Conservation (phyloP, 2,113 vertebrate genomes). For the Pollachius pollachius region DNA sequence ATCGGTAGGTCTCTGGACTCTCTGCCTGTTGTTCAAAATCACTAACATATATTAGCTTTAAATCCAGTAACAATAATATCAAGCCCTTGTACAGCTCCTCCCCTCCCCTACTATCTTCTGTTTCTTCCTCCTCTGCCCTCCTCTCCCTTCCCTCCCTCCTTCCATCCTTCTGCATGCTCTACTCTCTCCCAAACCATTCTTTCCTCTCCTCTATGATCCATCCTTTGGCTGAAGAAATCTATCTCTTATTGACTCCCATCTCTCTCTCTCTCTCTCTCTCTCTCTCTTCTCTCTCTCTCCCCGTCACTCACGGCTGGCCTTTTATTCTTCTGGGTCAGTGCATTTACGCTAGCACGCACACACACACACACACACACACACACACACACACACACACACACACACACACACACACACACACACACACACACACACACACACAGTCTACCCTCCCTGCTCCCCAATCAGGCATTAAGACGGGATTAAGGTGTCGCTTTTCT, state of each 20-base stretch:
- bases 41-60: no score
- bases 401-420: neutral
- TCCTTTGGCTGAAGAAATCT: no score
- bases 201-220: no score
- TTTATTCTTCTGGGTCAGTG: slow-evolving; percentile 20
- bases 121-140: no score
- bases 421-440: neutral
- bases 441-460: slow-evolving; percentile 11
- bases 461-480: slow-evolving; percentile 50
- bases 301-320: slow-evolving; percentile 20
- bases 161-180: neutral
- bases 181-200: no score
- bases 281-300: neutral
- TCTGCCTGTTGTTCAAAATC: no score
- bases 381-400: neutral
- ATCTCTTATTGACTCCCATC: neutral
- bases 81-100: neutral
- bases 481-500: slow-evolving; percentile 57
- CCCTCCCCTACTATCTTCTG: neutral
- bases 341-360: neutral
- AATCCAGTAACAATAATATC: no score
- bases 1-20: no score
- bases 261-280: neutral
- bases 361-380: neutral
- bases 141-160: no score